Percentiles rank a stretch among this genome's conserved stretches.
These are phyloP conservation scores for Dipodomys ordii DNA, from an alignment of 2,113 vertebrate species.

Conservation along the genomic window DNA sequence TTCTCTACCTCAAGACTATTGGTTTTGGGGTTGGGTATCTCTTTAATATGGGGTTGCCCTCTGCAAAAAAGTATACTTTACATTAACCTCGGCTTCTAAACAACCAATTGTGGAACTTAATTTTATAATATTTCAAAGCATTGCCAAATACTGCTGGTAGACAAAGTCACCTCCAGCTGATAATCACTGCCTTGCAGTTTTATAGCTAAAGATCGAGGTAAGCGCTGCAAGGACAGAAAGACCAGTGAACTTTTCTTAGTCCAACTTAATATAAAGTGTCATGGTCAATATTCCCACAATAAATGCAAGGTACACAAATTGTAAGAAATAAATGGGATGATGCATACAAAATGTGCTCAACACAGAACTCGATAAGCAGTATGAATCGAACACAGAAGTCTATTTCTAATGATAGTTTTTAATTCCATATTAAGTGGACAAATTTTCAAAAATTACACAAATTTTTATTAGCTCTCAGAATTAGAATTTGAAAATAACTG, in stretches of 20 bases:
- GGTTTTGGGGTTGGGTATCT: background rate
- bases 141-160: background rate
- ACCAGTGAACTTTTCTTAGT: too few species aligned
- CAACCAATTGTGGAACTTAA: background rate
- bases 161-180: background rate
- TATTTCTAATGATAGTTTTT: background rate
- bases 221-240: too few species aligned
- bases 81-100: background rate
- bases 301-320: background rate
- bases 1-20: background rate
- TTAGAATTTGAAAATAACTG: background rate
- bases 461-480: background rate
- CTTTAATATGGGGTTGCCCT: background rate
- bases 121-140: too few species aligned
- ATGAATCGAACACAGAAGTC: background rate
- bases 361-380: background rate
- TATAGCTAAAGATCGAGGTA: background rate
- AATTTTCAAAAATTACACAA: background rate
- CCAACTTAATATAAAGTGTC: too few species aligned
- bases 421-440: background rate
- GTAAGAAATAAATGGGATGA: background rate
- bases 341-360: background rate
- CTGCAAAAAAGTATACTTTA: background rate
- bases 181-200: background rate
- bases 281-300: background rate